Evolutionary conservation across 1,140 invertebrate genomes (phyloP).

Genomic region (Lutraria rhynchaena): DNA sequence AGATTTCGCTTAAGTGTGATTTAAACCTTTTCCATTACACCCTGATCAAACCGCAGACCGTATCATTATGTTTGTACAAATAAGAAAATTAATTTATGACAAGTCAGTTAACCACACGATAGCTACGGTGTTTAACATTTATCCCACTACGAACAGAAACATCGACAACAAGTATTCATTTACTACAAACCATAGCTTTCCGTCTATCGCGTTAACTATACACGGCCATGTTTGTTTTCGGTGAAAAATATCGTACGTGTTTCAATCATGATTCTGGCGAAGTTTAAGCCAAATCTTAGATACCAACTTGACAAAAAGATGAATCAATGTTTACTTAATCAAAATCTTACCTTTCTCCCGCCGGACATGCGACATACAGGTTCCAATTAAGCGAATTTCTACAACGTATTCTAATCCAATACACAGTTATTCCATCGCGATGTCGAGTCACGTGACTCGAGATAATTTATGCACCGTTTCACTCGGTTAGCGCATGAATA

Average conservation of each 20-base stretch:
- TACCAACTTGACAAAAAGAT: not conserved
- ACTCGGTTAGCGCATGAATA: conserved; percentile 37
- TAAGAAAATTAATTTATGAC: too few relatives aligned
- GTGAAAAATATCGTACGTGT: conserved; percentile 9
- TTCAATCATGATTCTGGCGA: not conserved
- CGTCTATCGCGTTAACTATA: too few relatives aligned
- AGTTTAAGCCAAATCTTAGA: not conserved
- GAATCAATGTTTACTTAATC: not conserved
- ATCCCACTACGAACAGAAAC: too few relatives aligned
- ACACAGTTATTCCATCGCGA: conserved; percentile 40
- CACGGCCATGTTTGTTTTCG: conserved; percentile 37
- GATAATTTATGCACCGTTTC: conserved; percentile 42
- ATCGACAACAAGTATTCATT: too few relatives aligned
- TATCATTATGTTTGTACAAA: too few relatives aligned
- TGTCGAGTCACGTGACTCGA: conserved; percentile 23
- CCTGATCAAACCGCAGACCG: too few relatives aligned
- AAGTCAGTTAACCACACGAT: too few relatives aligned
- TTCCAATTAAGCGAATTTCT: conserved; percentile 27
- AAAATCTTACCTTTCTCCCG: conserved; percentile 6
- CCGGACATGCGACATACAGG: conserved; percentile 3
- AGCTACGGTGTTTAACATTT: too few relatives aligned
- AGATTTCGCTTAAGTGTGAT: too few relatives aligned
- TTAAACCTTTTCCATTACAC: too few relatives aligned
- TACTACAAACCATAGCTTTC: too few relatives aligned
- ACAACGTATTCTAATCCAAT: conserved; percentile 26